phyloP scores from a whole-genome alignment of 2,113 vertebrate species.

The Bos indicus region DNA sequence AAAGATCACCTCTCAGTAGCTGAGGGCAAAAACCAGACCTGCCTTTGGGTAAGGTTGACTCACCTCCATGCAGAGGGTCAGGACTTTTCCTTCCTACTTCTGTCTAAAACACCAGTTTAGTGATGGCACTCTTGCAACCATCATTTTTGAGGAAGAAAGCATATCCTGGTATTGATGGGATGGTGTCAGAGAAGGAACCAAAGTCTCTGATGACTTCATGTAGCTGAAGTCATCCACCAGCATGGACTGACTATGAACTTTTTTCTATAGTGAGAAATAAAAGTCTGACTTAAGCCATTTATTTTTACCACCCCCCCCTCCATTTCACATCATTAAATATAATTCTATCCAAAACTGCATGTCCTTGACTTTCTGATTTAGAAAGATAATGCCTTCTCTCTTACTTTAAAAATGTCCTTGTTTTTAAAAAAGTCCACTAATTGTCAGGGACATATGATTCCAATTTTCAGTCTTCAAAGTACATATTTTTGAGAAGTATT shows the following conservation, averaged over 20 bases:
- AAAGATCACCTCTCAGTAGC: neutral
- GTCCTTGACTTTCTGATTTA: constrained; percentile 28
- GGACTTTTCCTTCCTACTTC: neutral
- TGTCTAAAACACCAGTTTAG: neutral
- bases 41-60: neutral
- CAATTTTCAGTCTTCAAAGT: constrained; percentile 19
- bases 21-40: neutral
- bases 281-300: constrained; percentile 25
- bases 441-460: constrained; percentile 34
- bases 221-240: neutral
- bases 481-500: constrained; percentile 1
- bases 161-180: neutral
- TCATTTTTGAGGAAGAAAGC: neutral
- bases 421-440: neutral
- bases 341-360: neutral
- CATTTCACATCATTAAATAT: constrained; percentile 14
- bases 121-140: neutral
- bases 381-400: constrained; percentile 27
- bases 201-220: neutral
- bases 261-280: neutral
- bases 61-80: neutral
- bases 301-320: neutral
- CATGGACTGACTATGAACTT: neutral
- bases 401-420: constrained; percentile 41
- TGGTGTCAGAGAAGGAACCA: neutral